Conservation (phyloP, 2,113 vertebrate species). For the Thryonomys swinderianus region DNA sequence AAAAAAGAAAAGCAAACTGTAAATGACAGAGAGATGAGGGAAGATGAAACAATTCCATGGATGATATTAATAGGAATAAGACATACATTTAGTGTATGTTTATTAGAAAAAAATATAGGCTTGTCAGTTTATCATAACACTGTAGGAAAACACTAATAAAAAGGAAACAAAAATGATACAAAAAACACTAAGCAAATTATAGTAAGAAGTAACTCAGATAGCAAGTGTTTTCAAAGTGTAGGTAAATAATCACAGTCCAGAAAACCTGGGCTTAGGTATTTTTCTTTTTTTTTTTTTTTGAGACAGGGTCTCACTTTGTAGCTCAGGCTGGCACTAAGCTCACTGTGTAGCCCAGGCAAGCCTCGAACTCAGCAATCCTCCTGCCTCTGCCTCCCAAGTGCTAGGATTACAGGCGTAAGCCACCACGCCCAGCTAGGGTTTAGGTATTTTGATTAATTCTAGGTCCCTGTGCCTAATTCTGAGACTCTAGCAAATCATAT, state of each 20-base stretch:
- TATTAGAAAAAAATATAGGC: slow-evolving; percentile 6
- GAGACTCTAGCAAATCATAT: background rate
- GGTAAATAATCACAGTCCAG: background rate
- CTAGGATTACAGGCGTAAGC: no score
- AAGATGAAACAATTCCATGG: background rate
- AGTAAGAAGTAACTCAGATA: background rate
- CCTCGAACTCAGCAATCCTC: no score
- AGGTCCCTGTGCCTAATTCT: background rate
- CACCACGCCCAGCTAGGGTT: no score
- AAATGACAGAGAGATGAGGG: background rate
- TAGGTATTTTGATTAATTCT: background rate
- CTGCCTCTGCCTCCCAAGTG: no score
- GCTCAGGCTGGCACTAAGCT: no score
- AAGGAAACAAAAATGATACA: background rate
- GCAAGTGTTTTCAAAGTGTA: background rate
- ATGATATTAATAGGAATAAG: background rate
- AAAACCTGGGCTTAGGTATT: background rate
- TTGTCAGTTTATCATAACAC: background rate
- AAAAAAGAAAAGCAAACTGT: background rate
- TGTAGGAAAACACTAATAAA: background rate
- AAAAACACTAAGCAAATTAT: background rate
- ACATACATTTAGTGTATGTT: background rate
- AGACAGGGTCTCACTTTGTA: no score
- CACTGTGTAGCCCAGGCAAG: no score
- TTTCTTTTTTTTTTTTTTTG: no score